Conservation (phyloP, 2,113 vertebrate genomes). For the Dicaeum eximium region DNA sequence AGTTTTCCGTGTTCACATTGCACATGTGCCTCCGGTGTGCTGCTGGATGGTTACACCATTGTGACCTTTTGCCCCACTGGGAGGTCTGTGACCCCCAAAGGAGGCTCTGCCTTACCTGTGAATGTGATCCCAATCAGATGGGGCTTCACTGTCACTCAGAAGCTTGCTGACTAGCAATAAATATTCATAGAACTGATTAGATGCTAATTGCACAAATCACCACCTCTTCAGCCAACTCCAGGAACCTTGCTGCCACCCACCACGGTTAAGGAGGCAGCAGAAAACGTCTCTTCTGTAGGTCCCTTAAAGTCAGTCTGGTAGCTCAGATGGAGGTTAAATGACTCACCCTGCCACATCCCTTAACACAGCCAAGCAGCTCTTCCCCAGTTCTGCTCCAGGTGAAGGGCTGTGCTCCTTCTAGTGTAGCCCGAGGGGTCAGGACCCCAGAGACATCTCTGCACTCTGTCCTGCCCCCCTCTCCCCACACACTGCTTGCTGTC, state of each 20-base stretch:
- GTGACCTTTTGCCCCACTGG: not conserved
- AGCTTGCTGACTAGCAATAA: conserved; percentile 51
- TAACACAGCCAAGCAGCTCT: not conserved
- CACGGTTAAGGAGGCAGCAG: not conserved
- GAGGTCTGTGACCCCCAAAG: not conserved
- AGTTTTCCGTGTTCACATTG: not conserved
- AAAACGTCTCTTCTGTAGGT: not conserved
- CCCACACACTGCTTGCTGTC: not conserved
- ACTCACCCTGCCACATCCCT: not conserved
- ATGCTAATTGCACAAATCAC: conserved; percentile 57
- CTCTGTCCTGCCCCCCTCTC: not conserved
- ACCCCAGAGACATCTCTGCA: not conserved
- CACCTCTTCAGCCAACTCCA: conserved; percentile 36
- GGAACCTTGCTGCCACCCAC: not conserved
- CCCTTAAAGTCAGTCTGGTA: not conserved
- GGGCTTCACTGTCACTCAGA: conserved; percentile 7
- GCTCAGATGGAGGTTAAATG: not conserved
- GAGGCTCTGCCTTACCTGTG: not conserved
- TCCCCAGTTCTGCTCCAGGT: not conserved
- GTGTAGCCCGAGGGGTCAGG: not conserved
- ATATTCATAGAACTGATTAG: conserved; percentile 69
- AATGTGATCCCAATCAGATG: conserved; percentile 12
- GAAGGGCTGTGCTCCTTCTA: not conserved
- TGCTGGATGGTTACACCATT: not conserved
- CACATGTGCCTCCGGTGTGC: not conserved